Percentiles rank a stretch among this genome's conserved stretches.
Conservation (phyloP, 2,888 invertebrate species). For the Barypeithes pellucidus region DNA sequence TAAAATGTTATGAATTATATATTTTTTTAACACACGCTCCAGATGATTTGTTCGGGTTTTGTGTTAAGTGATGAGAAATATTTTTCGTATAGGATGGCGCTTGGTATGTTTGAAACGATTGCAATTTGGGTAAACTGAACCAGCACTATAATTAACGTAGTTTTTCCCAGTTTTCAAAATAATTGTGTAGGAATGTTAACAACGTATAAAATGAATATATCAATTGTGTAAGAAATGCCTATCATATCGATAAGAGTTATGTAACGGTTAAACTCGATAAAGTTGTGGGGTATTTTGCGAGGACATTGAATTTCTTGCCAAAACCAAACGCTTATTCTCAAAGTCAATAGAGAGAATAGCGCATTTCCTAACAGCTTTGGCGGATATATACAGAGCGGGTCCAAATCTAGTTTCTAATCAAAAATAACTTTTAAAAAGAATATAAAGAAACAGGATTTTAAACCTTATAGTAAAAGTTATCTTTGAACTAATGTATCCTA, state of each 20-base stretch:
- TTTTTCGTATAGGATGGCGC: background rate
- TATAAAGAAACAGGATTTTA: background rate
- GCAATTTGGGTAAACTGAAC: background rate
- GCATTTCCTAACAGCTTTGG: constrained; percentile 38
- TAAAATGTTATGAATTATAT: background rate
- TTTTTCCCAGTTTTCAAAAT: too few relatives aligned
- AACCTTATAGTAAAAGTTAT: constrained; percentile 36
- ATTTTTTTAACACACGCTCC: background rate
- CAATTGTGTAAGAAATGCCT: background rate
- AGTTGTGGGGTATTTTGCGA: constrained; percentile 30
- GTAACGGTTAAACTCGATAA: background rate
- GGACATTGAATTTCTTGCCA: constrained; percentile 15
- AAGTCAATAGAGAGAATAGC: constrained; percentile 46
- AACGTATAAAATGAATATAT: background rate
- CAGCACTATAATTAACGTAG: too few relatives aligned
- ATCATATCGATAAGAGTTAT: background rate
- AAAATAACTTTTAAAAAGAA: constrained; percentile 45
- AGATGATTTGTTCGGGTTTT: background rate
- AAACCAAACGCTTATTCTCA: constrained; percentile 47
- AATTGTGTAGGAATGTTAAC: too few relatives aligned
- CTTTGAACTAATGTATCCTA: constrained; percentile 32
- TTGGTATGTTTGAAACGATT: too few relatives aligned
- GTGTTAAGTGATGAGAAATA: background rate
- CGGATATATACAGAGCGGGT: constrained; percentile 49
- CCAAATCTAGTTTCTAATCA: constrained; percentile 31